Conservation (phyloP, 2,113 vertebrate genomes). For the Myiozetetes cayanensis region DNA sequence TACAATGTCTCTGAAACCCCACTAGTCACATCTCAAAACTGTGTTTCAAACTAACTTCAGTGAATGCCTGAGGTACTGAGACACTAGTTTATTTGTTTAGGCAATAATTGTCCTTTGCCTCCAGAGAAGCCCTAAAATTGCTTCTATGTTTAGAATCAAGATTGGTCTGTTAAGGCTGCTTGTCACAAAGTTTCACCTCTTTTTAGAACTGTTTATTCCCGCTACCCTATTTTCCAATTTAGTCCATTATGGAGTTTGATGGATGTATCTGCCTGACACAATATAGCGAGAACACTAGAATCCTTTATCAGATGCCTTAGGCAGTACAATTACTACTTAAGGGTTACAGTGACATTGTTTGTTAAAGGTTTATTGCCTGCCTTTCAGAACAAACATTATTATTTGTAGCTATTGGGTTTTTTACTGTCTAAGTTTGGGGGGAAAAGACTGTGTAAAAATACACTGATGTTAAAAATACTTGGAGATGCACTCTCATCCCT, state of each 20-base stretch:
- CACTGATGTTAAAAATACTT: not conserved
- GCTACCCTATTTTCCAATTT: conserved; percentile 68
- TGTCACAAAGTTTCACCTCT: conserved; percentile 75
- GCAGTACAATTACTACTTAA: conserved; percentile 20
- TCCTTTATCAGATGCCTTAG: conserved; percentile 36
- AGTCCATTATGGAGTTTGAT: conserved; percentile 59
- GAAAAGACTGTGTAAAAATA: not conserved
- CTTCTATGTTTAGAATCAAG: conserved; percentile 84
- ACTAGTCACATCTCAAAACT: not conserved
- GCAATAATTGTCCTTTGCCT: conserved; percentile 79
- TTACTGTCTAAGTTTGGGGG: not conserved
- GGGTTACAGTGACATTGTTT: conserved; percentile 25
- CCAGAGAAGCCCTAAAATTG: conserved; percentile 74
- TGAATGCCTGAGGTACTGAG: conserved; percentile 63
- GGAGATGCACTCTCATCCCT: not conserved
- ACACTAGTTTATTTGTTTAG: conserved; percentile 84
- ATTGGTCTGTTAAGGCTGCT: conserved; percentile 73
- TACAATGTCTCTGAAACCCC: conserved; percentile 2
- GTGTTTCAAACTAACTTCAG: conserved; percentile 38
- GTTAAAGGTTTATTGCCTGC: not conserved
- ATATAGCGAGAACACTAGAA: conserved; percentile 45
- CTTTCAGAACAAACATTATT: conserved; percentile 51
- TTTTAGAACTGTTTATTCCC: conserved; percentile 74
- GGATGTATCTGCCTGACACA: conserved; percentile 63
- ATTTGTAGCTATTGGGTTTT: not conserved